Percentiles rank a stretch among this genome's conserved stretches.
phyloP scores from a whole-genome alignment of 2,113 vertebrate species.

The Lynx canadensis region DNA sequence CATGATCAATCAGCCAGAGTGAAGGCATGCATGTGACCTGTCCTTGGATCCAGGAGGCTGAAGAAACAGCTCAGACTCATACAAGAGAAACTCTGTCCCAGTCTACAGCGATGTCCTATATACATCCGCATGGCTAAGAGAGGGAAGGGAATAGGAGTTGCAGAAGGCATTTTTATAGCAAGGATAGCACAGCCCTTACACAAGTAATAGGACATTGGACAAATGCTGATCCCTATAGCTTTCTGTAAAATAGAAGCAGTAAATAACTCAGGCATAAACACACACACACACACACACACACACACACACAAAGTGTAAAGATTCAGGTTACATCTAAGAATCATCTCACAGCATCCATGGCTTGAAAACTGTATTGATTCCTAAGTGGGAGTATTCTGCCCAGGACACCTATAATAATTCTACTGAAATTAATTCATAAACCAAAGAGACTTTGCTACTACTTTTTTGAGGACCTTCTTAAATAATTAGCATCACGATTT shows the following conservation, averaged over 20 bases:
- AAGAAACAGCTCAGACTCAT: not conserved
- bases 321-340: not conserved
- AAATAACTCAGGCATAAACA: not conserved
- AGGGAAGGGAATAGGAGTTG: not conserved
- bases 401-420: not conserved
- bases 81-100: not conserved
- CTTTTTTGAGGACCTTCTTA: not conserved
- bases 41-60: not conserved
- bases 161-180: not conserved
- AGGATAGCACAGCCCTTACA: not conserved
- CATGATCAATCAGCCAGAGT: not conserved
- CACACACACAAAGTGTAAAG: not conserved
- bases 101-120: accelerated
- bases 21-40: not conserved
- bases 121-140: not conserved
- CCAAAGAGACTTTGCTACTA: not conserved
- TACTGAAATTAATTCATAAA: not conserved
- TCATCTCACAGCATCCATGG: not conserved
- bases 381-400: not conserved
- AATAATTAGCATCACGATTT: not conserved
- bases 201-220: not conserved
- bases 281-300: too few species aligned
- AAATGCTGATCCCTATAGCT: not conserved
- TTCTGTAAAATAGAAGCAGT: not conserved
- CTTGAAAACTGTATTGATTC: not conserved